These are phyloP conservation scores for Plusia festucae DNA, from an alignment of 2,888 invertebrate species.

Conservation along the genomic window DNA sequence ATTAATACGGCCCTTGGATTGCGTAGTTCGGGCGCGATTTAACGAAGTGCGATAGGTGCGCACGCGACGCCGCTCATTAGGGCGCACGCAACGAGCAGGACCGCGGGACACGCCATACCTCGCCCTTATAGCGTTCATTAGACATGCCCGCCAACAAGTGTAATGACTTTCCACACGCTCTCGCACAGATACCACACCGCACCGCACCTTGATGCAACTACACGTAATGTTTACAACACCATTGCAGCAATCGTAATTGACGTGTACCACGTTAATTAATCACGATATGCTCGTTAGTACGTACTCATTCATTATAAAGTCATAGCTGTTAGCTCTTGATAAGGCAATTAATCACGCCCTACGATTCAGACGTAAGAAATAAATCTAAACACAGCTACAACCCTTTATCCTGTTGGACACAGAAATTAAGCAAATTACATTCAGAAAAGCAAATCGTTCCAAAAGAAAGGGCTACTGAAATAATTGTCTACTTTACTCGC, in stretches of 20 bases:
- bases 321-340: slow-evolving; percentile 51
- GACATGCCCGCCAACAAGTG: slow-evolving; percentile 71
- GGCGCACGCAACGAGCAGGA: slow-evolving; percentile 78
- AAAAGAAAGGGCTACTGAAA: slow-evolving; percentile 89
- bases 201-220: slow-evolving; percentile 34
- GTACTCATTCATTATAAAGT: slow-evolving; percentile 55
- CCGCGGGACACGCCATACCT: slow-evolving; percentile 49
- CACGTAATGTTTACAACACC: slow-evolving; percentile 46
- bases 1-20: slow-evolving; percentile 63
- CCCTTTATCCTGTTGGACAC: slow-evolving; percentile 82
- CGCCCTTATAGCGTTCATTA: slow-evolving; percentile 74
- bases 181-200: slow-evolving; percentile 38
- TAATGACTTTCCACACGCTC: slow-evolving; percentile 75
- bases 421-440: slow-evolving; percentile 87
- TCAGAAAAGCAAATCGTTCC: slow-evolving; percentile 85
- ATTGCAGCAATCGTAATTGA: slow-evolving; percentile 60
- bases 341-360: slow-evolving; percentile 37
- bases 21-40: slow-evolving; percentile 80
- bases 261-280: slow-evolving; percentile 56
- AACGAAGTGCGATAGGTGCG: slow-evolving; percentile 80
- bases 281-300: slow-evolving; percentile 61
- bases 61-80: slow-evolving; percentile 86
- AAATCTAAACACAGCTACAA: slow-evolving; percentile 64
- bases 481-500: slow-evolving; percentile 89
- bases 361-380: slow-evolving; percentile 54